Evolutionary conservation across 2,113 vertebrate species (phyloP), one percentile per base, ranked within the genome.

Genomic region (Taxidea taxus): DNA sequence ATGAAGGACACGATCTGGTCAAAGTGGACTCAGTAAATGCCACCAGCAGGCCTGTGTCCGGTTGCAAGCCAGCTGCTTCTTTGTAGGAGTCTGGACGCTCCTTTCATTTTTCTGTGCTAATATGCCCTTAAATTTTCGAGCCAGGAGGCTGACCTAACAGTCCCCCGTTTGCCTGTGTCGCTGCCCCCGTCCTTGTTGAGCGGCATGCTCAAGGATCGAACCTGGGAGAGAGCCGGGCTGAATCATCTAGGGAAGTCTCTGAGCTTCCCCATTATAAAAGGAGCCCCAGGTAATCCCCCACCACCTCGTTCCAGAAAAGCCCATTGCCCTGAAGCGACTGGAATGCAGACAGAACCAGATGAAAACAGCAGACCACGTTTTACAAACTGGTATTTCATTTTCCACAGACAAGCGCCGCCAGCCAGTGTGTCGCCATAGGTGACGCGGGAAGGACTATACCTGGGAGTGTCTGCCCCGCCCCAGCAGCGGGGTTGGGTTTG

Each of bases 391-490:
- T 0, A 11, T 4, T 56, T 18, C 27, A 3, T 62, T 60, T 85
- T 7, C 56, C 29, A n/a, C 29, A 4, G 34, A 60, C 21, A 8
- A 16, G 64, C 8, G 44, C 54, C 16, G 15, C 74, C 20, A 23
- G 66, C 27, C 39, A 54, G 74, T 2, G 44, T n/a, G 44, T 13
- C n/a, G 23, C 29, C 4, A 1, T 42, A 37, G 31, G 42, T 31
- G 15, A 16, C 14, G 7, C 0, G 0, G 27, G 1, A 0, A 20
- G 9, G 20, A 14, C 4, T 5, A 2, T 0, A 44, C 25, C 29
- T 12, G 29, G 34, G 23, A n/a, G 20, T 1, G 29, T 54, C 4
- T 34, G 16, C n/a, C 42, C 60, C 13, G 27, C 4, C 15, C 44
- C 47, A 37, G 0, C 8, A 42, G 1, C 0, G 1, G 23, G 29